A percentile compares a stretch with the other conserved stretches of the same genome.
Evolutionary conservation across 2,797 vertebrate genomes (phyloP).

Genomic region (Crocidura indochinensis): DNA sequence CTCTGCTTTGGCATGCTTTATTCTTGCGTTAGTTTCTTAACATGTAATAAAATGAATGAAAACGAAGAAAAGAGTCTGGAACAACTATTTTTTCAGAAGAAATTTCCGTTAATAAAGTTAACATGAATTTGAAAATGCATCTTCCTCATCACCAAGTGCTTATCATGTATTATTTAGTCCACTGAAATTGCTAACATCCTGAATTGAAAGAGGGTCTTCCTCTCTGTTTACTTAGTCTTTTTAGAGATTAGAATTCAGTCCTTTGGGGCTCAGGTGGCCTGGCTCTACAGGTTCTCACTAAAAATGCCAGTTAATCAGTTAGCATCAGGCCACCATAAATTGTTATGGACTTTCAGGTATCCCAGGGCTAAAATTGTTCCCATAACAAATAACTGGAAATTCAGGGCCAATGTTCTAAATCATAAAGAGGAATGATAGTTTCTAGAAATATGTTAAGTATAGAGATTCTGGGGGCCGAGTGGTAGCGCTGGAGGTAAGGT

Average conservation of each 20-base stretch:
- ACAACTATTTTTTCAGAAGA: conserved; percentile 30
- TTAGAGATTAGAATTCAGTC: neutral
- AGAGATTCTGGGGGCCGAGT: no score
- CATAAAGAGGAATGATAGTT: conserved; percentile 17
- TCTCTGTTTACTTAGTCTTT: neutral
- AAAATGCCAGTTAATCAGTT: neutral
- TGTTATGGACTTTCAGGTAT: neutral
- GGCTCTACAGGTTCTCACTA: neutral
- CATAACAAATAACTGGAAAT: neutral
- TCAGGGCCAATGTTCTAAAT: neutral
- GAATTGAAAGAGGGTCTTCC: neutral
- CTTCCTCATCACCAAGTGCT: neutral
- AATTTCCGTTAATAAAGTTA: neutral
- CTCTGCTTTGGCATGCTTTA: neutral
- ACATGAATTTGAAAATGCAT: neutral
- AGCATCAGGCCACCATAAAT: neutral
- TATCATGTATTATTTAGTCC: neutral
- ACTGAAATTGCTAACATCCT: neutral
- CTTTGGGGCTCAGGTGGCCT: neutral
- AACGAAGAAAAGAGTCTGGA: neutral
- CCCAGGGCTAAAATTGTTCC: neutral
- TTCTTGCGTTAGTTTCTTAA: no score
- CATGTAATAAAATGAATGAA: no score
- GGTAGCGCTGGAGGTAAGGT: no score
- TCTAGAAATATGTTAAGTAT: neutral